Percentiles rank a stretch among this genome's conserved stretches.
These are phyloP conservation scores for Euspilapteryx auroguttella DNA, from an alignment of 2,888 invertebrate species.

Conservation along the genomic window DNA sequence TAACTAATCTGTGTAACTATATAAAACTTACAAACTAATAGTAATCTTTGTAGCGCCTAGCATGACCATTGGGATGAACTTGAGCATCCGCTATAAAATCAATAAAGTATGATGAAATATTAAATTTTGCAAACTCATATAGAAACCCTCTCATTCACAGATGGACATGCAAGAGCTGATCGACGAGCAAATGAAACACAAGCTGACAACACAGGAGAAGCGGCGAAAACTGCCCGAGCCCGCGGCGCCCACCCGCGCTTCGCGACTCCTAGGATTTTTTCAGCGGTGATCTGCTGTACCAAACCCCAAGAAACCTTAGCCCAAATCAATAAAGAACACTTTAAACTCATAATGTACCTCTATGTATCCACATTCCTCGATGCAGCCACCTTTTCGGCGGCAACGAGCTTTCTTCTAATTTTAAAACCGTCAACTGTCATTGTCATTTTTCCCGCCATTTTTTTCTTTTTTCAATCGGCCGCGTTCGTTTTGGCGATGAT, in stretches of 20 bases:
- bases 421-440: constrained; percentile 17
- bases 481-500: constrained; percentile 17
- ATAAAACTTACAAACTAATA: no score
- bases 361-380: constrained; percentile 25
- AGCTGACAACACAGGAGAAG: constrained; percentile 70
- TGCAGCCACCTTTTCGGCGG: neutral
- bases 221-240: constrained; percentile 49
- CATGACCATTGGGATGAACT: no score
- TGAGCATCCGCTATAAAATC: no score
- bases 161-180: constrained; percentile 94
- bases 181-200: constrained; percentile 87
- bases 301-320: constrained; percentile 22
- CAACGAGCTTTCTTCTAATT: neutral
- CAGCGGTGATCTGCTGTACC: constrained; percentile 51
- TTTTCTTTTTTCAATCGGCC: constrained; percentile 18
- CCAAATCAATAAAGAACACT: constrained; percentile 26
- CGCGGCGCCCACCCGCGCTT: constrained; percentile 27
- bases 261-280: constrained; percentile 51
- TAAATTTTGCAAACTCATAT: no score
- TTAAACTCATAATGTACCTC: constrained; percentile 23
- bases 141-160: no score
- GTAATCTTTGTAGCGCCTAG: no score
- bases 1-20: no score
- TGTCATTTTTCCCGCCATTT: constrained; percentile 18
- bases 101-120: no score